phyloP scores from a whole-genome alignment of 2,888 invertebrate species.

The Glaucopsyche alexis region DNA sequence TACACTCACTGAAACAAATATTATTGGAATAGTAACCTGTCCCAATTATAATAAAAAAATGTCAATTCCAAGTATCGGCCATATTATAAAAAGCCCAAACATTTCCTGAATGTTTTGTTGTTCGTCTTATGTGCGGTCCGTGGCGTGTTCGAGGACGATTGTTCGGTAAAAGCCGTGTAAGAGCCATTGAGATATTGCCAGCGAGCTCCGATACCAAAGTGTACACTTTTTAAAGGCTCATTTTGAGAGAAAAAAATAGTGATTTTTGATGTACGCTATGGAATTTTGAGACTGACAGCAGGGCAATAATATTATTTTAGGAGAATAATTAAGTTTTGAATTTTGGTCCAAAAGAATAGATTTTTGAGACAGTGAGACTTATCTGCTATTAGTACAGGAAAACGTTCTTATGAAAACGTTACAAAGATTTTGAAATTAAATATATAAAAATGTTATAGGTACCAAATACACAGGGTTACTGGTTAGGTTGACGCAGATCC shows the following conservation, averaged over 20 bases:
- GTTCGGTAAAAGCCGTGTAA: slow-evolving; percentile 42
- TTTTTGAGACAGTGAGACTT: neutral
- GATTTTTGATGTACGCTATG: neutral
- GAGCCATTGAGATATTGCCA: slow-evolving; percentile 43
- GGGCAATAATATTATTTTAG: too few relatives aligned
- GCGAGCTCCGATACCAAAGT: slow-evolving; percentile 30
- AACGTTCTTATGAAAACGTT: too few relatives aligned
- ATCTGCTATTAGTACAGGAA: too few relatives aligned
- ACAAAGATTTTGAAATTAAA: too few relatives aligned
- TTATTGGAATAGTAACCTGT: too few relatives aligned
- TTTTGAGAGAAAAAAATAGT: neutral
- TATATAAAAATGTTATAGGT: too few relatives aligned
- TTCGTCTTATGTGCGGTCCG: slow-evolving; percentile 22
- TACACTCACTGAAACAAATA: too few relatives aligned
- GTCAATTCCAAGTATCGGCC: neutral
- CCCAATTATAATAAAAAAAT: too few relatives aligned
- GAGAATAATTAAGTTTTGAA: too few relatives aligned
- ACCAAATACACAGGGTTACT: too few relatives aligned
- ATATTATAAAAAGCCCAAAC: neutral
- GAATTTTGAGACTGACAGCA: neutral
- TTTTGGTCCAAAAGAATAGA: neutral
- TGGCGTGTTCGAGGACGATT: slow-evolving; percentile 41
- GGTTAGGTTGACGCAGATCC: too few relatives aligned
- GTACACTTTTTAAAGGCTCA: slow-evolving; percentile 30
- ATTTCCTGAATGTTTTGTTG: neutral